phyloP scores from a whole-genome alignment of 2,113 vertebrate genomes.

The Eidolon helvum region DNA sequence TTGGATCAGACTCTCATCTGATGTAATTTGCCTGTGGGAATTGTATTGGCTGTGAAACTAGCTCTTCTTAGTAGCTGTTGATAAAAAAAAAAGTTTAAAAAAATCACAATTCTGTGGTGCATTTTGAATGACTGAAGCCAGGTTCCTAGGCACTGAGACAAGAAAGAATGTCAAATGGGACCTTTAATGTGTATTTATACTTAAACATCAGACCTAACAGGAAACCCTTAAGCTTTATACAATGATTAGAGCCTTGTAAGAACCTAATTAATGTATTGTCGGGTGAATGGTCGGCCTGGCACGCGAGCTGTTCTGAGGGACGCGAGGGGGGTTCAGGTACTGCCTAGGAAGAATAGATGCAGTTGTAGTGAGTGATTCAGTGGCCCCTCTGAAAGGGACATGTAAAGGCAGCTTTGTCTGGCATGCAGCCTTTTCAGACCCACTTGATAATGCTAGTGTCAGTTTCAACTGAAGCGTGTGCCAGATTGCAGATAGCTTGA shows the following conservation, averaged over 20 bases:
- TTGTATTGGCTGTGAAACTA: slow-evolving; percentile 23
- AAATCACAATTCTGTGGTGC: neutral
- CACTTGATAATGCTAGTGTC: slow-evolving; percentile 74
- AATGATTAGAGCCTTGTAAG: slow-evolving; percentile 10
- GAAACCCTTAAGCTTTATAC: neutral
- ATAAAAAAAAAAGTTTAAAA: neutral
- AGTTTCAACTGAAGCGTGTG: slow-evolving; percentile 76
- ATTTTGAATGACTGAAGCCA: slow-evolving; percentile 27
- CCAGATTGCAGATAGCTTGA: slow-evolving; percentile 79
- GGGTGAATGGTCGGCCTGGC: neutral
- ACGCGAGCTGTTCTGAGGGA: neutral
- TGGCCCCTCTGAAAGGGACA: slow-evolving; percentile 43
- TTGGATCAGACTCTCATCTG: slow-evolving; percentile 15
- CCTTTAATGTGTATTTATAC: slow-evolving; percentile 50
- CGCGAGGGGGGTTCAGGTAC: neutral
- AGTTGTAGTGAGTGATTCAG: slow-evolving; percentile 67
- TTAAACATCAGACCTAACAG: slow-evolving; percentile 65
- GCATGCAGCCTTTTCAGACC: slow-evolving; percentile 73
- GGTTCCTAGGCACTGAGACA: slow-evolving; percentile 21
- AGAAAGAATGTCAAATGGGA: slow-evolving; percentile 55
- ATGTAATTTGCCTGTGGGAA: slow-evolving; percentile 21
- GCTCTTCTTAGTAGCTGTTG: neutral
- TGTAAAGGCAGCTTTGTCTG: slow-evolving; percentile 63
- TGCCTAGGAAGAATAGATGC: neutral
- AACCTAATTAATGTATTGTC: neutral